Evolutionary conservation across 2,113 vertebrate species (phyloP), one percentile per base, ranked within the genome.

Genomic region (Cephalopterus ornatus): DNA sequence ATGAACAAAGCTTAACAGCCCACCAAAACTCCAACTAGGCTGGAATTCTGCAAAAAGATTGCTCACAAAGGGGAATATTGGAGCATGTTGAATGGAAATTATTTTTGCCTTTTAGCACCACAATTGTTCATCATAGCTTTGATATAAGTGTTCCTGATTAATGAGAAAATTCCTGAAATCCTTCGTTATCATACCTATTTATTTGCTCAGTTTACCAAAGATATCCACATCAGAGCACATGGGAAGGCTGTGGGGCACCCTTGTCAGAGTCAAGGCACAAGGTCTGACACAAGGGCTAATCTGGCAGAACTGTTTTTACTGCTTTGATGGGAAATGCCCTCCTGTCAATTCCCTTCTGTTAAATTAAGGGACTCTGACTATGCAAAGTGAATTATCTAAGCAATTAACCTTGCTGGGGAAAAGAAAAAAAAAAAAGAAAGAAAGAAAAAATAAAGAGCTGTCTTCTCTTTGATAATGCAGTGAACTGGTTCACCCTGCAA

Each of bases 381-480:
- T 15, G 21, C 14, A 33, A 91, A 67, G 20, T 11, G 53, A 71
- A 65, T 50, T 8, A n/a, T 44, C 76, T 52, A n/a, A 50, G 20
- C 5, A 53, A 77, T n/a, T 66, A 79, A 58, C 12, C 24, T 35
- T 46, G 4, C 1, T 27, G 9, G 13, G 2, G 5, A 4, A 6
- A 5, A 26, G 12, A 12, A 11, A 50, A 11, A 4, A 9, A 6
- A 11, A 11, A 8, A 17, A 22, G 8, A 14, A 17, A 11, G 22
- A 7, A 16, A 12, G 20, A 24, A 20, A 17, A 9, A 26, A 8
- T 11, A 26, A 14, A 17, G 16, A 4, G 0, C 5, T 33, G 5
- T 27, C 15, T 53, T 37, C 11, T 71, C 28, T 85, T 33, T 62
- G 42, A 46, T 79, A 79, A 46, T 6, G 2, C 22, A 67, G 32